Evolutionary conservation across 1,140 invertebrate species (phyloP).

Genomic region (Penaeus vannamei): DNA sequence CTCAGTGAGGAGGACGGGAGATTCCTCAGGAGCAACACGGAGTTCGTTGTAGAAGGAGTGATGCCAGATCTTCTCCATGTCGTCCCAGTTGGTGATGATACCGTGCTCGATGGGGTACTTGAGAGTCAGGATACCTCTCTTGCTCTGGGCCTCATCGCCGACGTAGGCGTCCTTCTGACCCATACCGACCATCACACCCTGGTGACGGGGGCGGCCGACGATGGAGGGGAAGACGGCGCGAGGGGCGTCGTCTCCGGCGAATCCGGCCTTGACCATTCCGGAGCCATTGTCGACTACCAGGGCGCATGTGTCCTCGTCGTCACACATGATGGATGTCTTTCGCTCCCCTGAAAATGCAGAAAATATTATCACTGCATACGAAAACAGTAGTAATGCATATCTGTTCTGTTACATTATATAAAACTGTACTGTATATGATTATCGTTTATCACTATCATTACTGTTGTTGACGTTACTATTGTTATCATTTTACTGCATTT

Average conservation of each 20-base stretch:
- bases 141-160: conserved; percentile 93
- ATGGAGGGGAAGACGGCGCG: conserved; percentile 79
- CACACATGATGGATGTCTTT: too few relatives aligned
- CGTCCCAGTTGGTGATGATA: conserved; percentile 97
- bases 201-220: conserved; percentile 77
- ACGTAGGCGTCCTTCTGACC: conserved; percentile 92
- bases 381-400: too few relatives aligned
- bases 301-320: too few relatives aligned
- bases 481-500: too few relatives aligned
- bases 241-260: conserved; percentile 79
- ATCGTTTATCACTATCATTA: too few relatives aligned
- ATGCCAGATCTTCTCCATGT: conserved; percentile 98
- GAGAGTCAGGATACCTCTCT: conserved; percentile 90
- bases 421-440: too few relatives aligned
- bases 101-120: conserved; percentile 96
- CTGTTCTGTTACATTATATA: too few relatives aligned
- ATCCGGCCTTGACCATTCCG: conserved; percentile 80
- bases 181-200: conserved; percentile 92
- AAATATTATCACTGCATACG: too few relatives aligned
- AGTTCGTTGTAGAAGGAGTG: conserved; percentile 97
- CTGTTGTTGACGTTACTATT: too few relatives aligned
- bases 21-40: conserved; percentile 93
- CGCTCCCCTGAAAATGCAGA: too few relatives aligned
- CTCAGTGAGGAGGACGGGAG: conserved; percentile 84
- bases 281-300: conserved; percentile 75